Evolutionary conservation across 2,797 vertebrate species (phyloP).

Genomic region (Pseudochirops corinnae): DNA sequence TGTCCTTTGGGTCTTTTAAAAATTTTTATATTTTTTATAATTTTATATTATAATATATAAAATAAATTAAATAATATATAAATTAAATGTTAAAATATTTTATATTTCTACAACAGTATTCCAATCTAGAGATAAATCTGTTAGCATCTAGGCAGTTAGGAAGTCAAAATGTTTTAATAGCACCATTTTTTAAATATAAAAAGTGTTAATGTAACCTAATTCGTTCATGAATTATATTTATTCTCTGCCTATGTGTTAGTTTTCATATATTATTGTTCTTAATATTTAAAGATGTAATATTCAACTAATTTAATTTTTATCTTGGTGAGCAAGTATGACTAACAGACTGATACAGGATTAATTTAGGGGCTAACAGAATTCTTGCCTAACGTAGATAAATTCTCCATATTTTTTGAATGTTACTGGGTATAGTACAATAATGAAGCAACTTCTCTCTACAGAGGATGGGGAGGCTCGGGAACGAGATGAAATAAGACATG

Average conservation of each 20-base stretch:
- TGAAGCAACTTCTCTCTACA: slow-evolving; percentile 75
- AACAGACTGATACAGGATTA: slow-evolving; percentile 16
- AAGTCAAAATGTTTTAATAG: background rate
- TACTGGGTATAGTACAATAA: background rate
- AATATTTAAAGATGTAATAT: background rate
- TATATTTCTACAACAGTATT: background rate
- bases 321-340: slow-evolving; percentile 21
- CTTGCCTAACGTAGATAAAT: slow-evolving; percentile 33
- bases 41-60: no score
- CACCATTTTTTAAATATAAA: background rate
- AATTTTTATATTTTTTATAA: background rate
- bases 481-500: slow-evolving; percentile 96
- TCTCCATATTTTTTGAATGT: slow-evolving; percentile 31
- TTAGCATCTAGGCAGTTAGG: background rate
- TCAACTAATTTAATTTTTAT: background rate
- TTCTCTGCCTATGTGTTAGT: background rate
- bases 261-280: background rate
- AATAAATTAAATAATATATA: no score
- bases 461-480: slow-evolving; percentile 95
- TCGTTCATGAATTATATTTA: background rate
- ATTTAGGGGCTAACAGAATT: slow-evolving; percentile 12
- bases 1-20: background rate
- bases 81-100: background rate
- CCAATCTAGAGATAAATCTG: background rate
- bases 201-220: background rate